phyloP scores from a whole-genome alignment of 2,888 invertebrate genomes.

The Apotomis betuletana region DNA sequence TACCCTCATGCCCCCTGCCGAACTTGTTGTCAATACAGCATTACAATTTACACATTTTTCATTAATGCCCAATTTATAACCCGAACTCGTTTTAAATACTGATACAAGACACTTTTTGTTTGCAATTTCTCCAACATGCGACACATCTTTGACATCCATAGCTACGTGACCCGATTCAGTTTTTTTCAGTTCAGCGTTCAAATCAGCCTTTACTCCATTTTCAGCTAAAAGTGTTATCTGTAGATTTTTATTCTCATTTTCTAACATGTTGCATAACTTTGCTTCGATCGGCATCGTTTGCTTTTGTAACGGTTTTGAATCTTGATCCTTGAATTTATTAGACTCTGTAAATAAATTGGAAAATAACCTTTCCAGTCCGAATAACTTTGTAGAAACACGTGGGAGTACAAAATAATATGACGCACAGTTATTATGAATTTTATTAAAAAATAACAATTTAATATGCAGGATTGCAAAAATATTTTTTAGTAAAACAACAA shows the following conservation, averaged over 20 bases:
- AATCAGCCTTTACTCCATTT: conserved; percentile 45
- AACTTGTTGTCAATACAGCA: conserved; percentile 52
- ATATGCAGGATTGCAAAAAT: neutral
- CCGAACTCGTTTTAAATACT: conserved; percentile 48
- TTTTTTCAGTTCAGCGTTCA: conserved; percentile 47
- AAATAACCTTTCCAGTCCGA: neutral
- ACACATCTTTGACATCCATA: conserved; percentile 47
- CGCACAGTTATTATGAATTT: conserved; percentile 37
- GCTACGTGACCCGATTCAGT: conserved; percentile 53
- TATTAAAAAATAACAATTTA: neutral
- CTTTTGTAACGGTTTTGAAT: neutral
- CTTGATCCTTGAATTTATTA: neutral
- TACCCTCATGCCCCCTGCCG: conserved; percentile 49
- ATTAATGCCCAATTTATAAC: conserved; percentile 44
- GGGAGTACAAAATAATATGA: conserved; percentile 72
- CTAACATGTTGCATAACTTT: conserved; percentile 8
- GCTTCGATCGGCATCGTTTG: neutral
- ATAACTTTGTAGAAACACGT: conserved; percentile 48
- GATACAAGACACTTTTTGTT: conserved; percentile 47
- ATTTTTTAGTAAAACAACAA: too few relatives aligned
- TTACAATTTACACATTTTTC: conserved; percentile 44
- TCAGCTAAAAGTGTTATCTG: conserved; percentile 43
- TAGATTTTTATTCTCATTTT: neutral
- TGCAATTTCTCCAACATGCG: conserved; percentile 44
- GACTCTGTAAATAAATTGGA: neutral